Conservation (phyloP, 2,113 vertebrate genomes). For the Pipa parva region DNA sequence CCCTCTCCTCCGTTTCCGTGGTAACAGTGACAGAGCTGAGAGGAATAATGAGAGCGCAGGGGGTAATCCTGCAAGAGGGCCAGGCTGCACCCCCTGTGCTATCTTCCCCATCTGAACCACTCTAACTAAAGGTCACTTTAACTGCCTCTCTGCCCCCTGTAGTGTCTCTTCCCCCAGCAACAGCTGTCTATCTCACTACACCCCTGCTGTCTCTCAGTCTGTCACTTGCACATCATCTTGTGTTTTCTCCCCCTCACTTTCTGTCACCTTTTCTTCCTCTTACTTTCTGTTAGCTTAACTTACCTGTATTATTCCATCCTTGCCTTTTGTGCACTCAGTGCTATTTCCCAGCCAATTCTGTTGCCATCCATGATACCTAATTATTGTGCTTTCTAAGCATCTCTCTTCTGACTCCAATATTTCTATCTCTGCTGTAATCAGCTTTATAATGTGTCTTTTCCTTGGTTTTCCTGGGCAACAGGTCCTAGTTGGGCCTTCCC, state of each 20-base stretch:
- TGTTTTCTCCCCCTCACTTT: not conserved
- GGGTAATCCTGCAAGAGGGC: conserved; percentile 39
- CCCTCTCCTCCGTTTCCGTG: conserved; percentile 38
- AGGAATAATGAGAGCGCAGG: conserved; percentile 41
- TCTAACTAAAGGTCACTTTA: conserved; percentile 31
- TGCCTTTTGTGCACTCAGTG: conserved; percentile 16
- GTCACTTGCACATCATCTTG: not conserved
- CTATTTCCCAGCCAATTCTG: conserved; percentile 12
- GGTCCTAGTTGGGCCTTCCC: too few relatives aligned
- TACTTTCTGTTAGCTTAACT: conserved; percentile 3
- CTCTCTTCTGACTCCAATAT: too few relatives aligned
- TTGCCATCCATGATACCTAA: too few relatives aligned
- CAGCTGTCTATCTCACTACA: conserved; percentile 18
- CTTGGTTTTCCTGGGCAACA: too few relatives aligned
- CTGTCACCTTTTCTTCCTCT: conserved; percentile 5
- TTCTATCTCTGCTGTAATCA: too few relatives aligned
- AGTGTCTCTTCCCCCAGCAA: conserved; percentile 1
- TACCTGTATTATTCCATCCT: not conserved
- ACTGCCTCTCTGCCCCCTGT: conserved; percentile 2
- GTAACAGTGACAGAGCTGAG: conserved; percentile 41
- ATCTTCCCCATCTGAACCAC: conserved; percentile 10
- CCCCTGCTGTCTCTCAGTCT: conserved; percentile 24
- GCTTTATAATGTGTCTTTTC: too few relatives aligned
- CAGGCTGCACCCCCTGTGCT: conserved; percentile 20
- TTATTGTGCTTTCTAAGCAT: too few relatives aligned